These are phyloP conservation scores for Trissoscelio sp. DNA, from an alignment of 2,888 invertebrate genomes.

Conservation along the genomic window DNA sequence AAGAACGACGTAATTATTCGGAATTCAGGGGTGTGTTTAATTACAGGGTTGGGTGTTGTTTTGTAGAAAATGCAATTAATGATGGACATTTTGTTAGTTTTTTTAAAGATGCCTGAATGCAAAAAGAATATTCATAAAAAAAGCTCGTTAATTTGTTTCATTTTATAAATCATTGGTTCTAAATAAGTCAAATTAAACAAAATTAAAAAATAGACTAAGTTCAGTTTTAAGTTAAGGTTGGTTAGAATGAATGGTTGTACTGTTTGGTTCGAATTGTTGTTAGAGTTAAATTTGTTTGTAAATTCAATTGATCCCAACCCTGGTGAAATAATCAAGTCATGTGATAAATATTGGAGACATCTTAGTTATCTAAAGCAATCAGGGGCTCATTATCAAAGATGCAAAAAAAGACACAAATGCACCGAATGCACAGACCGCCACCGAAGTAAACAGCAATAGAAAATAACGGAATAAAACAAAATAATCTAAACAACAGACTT, in stretches of 20 bases:
- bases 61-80: too few relatives aligned
- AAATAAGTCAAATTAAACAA: too few relatives aligned
- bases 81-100: too few relatives aligned
- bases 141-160: too few relatives aligned
- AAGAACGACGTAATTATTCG: constrained; percentile 34
- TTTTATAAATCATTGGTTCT: too few relatives aligned
- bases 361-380: constrained; percentile 63
- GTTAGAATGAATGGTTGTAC: constrained; percentile 1
- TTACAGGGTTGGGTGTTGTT: constrained; percentile 29
- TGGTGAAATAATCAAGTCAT: constrained; percentile 12
- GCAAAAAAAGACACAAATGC: constrained; percentile 73
- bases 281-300: not conserved
- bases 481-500: constrained; percentile 61
- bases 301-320: constrained; percentile 47
- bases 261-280: not conserved
- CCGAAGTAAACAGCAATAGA: constrained; percentile 72
- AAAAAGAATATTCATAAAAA: too few relatives aligned
- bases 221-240: too few relatives aligned
- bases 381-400: constrained; percentile 67
- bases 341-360: constrained; percentile 38
- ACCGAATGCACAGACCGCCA: constrained; percentile 77
- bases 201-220: too few relatives aligned
- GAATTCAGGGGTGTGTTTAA: constrained; percentile 13
- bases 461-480: constrained; percentile 71
- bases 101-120: too few relatives aligned